Evolutionary conservation across 92 coral and sea anemone species (phyloP), one percentile per base, ranked within the genome.

Genomic region (Umimayanthus chanpuru): DNA sequence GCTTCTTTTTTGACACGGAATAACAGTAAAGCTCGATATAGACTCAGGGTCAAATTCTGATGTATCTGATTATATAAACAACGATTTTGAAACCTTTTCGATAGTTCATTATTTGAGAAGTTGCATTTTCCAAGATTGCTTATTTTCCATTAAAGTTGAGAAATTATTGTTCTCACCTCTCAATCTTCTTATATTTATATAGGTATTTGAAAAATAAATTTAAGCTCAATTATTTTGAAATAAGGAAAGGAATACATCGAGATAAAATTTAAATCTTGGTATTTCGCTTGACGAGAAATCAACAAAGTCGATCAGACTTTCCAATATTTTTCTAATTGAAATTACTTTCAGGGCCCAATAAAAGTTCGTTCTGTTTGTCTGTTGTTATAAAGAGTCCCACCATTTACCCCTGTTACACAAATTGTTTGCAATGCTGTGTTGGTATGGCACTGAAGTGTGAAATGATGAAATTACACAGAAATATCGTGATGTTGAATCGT

Each of bases 381-480:
- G 9, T 38, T 81, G 25, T 64, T 66, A 40, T 10, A 64, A n/a
- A 65, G 73, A 81, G 49, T 30, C n/a, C 61, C 25, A 66, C 66
- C 66, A 39, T 40, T 12, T 81, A 29, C 76, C 9, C 53, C 66
- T 66, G 0, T 36, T n/a, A 66, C 66, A 75, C 47, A 65, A n/a
- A 38, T 81, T 65, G 36, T 40, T 41, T 32, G 76, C 12, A 40
- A 32, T 81, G 53, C 66, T 81, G 47, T 58, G n/a, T 81, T 9
- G 73, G 73, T 25, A n/a, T 36, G 15, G 85, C 85, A 64, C 73
- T 81, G 74, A 29, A 81, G 85, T 81, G 85, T 81, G 85, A 81
- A 61, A 81, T 32, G 2, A 76, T 4, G 23, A 1, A 41, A 40
- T 4, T 23, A 39, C 75, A 9, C 36, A 28, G 36, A 71, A 26